Base-by-base conservation (phyloP, 2,888 invertebrate genomes). In the Odontocerum albicorne region DNA sequence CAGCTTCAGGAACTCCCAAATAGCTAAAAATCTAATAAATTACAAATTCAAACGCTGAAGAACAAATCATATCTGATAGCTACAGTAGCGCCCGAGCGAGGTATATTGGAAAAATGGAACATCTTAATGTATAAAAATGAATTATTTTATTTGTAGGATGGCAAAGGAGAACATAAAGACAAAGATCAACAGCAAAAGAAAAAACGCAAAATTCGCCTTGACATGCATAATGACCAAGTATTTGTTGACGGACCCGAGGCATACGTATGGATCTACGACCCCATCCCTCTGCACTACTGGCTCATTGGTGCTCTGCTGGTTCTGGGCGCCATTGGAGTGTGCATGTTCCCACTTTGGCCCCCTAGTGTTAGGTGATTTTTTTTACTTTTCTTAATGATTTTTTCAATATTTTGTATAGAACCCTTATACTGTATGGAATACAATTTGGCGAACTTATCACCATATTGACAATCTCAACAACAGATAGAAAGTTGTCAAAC, bases 291-390 rank as follows among this genome's bases (percentile, higher is more conserved):
- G 70, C 88, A 92, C 74, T 94, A 93, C 73, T 96, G 96, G 90
- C 82, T 96, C 62, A 90, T 92, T 66, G 97, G 97, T n/a, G 84
- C 88, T 6, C 76, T 92, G 3, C 79, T 92, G 60, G 93, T 99
- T 21, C 76, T 97, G 50, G 97, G 94, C 16, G 94, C 96, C 21
- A 94, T 98, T 65, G 91, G 88, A 10, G 86, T 99, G 32, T 99
- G 99, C 73, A 83, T 99, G 69, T 99, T 98, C 77, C 99, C 99
- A n/a, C 77, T 99, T 50, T 99, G 99, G 99, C 99, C 99, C 1
- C 90, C 92, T 49, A 87, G 90, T 64, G 88, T 97, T 65, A 84
- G 90, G 83, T 88, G 71, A 70, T n/a, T 10, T 6, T 8, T 61
- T 51, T n/a, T 10, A 3, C 39, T 6, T 12, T n/a, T 2, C 13